phyloP scores from a whole-genome alignment of 2,888 invertebrate genomes.

The Harpagoxenus sublaevis region DNA sequence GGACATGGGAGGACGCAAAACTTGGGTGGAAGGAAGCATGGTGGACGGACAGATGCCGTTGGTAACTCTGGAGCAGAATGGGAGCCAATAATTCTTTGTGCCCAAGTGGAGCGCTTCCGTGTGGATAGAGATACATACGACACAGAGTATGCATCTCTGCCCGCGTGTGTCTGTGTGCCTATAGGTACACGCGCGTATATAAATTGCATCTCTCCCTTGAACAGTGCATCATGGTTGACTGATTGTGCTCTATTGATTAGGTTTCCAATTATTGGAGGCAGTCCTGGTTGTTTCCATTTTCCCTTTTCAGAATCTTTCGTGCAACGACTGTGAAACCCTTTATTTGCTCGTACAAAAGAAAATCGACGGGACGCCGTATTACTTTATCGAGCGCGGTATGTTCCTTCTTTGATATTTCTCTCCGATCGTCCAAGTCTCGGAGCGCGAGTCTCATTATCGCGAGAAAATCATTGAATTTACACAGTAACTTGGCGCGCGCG shows the following conservation, averaged over 20 bases:
- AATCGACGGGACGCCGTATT: constrained; percentile 14
- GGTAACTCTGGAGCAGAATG: constrained; percentile 73
- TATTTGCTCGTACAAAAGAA: constrained; percentile 28
- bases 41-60: constrained; percentile 70
- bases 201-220: constrained; percentile 69
- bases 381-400: background rate
- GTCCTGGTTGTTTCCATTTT: constrained; percentile 55
- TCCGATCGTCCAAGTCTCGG: background rate
- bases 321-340: constrained; percentile 17
- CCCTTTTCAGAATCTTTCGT: constrained; percentile 24
- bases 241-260: constrained; percentile 83
- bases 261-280: constrained; percentile 82
- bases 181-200: constrained; percentile 53
- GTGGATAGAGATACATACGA: constrained; percentile 57
- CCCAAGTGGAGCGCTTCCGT: constrained; percentile 70
- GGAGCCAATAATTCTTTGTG: constrained; percentile 81
- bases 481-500: background rate
- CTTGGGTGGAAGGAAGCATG: constrained; percentile 55
- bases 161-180: background rate
- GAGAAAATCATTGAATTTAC: constrained; percentile 19
- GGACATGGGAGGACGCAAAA: constrained; percentile 25
- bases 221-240: constrained; percentile 68
- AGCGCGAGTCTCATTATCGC: constrained; percentile 22
- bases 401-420: constrained; percentile 1
- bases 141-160: background rate